Base-by-base conservation (phyloP, 2,113 vertebrate species). In the Erpornis zantholeuca region DNA sequence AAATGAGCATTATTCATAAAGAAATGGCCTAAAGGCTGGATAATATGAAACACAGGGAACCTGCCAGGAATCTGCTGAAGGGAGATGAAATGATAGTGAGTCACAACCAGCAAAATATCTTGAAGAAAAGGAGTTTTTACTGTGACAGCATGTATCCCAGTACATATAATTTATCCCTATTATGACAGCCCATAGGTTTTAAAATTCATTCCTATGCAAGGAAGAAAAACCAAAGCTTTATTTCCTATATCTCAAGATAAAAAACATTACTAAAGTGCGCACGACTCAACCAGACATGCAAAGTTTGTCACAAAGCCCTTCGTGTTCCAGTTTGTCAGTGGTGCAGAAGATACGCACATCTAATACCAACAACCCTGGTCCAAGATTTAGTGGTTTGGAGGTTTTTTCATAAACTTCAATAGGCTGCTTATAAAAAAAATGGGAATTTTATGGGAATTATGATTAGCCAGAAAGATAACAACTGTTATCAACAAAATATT, bases 141-240 rank as follows among this genome's bases (percentile, higher is more conserved):
- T 3, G 2, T 73, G 15, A 36, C 5, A 53, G 13, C 40, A 53
- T 49, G 5, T 28, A 80, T 73, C 4, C 7, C 27, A 66, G 6
- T 4, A 66, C 5, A 17, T 19, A 45, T 21, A 57, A 50, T 49
- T 89, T 91, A 50, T 73, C 18, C 5, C 8, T 29, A 27, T 35
- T 70, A 38, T 50, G n/a, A 18, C 8, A 57, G 15, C 6, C 11
- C 12, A 54, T 29, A n/a, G 1, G 2, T 50, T 7, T 27, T 12
- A 49, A 78, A 79, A 64, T 36, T 6, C 57, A 27, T 53, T 65
- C 12, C 5, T 61, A 12, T 33, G 7, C 3, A n/a, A 69, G 42
- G 11, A 9, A 68, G 13, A 42, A 61, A 24, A n/a, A 8, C 1
- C 2, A 22, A 2, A 12, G 2, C 21, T n/a, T 76, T 56, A 9